phyloP scores from a whole-genome alignment of 2,113 vertebrate genomes.

The Desmodus rotundus region DNA sequence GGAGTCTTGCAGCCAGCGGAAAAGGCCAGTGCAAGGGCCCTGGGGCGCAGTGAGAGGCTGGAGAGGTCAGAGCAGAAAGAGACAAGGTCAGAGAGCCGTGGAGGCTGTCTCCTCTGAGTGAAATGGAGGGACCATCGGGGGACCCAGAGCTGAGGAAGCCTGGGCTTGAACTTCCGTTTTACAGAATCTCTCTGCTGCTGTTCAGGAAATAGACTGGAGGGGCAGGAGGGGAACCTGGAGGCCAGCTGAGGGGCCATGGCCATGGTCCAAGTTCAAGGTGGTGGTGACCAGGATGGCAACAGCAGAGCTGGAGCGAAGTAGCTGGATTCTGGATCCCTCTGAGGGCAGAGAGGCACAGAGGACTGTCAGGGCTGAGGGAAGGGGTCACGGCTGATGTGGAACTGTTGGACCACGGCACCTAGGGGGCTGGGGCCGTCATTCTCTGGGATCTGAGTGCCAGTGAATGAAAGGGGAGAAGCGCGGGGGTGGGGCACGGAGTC shows the following conservation, averaged over 20 bases:
- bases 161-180: not conserved
- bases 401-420: rapidly evolving
- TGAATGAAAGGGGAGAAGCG: not conserved
- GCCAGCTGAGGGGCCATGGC: no score
- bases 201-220: not conserved
- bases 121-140: not conserved
- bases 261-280: not conserved
- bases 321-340: not conserved
- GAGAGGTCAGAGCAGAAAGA: not conserved
- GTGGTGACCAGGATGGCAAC: not conserved
- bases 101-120: not conserved
- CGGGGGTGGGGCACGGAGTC: not conserved
- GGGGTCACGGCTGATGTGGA: rapidly evolving
- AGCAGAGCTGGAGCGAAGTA: not conserved
- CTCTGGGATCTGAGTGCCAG: rapidly evolving
- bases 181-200: not conserved
- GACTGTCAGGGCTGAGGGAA: not conserved
- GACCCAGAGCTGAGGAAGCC: not conserved
- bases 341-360: not conserved
- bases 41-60: not conserved
- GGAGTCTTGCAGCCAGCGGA: not conserved
- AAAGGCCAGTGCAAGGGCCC: not conserved
- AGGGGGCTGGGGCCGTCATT: rapidly evolving
- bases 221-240: not conserved
- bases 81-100: not conserved